Conservation (phyloP, 2,113 vertebrate genomes). For the Acanthisitta chloris region DNA sequence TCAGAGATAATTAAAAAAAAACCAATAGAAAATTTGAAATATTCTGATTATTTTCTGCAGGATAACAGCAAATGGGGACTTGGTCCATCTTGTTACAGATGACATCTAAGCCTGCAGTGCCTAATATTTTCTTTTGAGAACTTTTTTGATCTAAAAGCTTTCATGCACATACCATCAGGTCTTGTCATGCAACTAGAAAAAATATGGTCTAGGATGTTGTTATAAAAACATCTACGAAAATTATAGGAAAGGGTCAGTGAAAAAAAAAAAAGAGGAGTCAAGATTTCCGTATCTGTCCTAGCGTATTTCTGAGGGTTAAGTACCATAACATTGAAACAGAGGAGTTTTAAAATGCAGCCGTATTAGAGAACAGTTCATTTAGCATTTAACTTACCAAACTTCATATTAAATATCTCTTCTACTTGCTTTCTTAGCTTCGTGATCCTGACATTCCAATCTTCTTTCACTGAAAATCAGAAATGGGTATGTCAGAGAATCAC, state of each 20-base stretch:
- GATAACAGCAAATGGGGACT: neutral
- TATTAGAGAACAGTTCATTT: neutral
- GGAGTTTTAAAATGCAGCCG: neutral
- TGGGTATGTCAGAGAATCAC: neutral
- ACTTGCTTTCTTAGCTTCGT: slow-evolving; percentile 80
- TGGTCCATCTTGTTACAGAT: neutral
- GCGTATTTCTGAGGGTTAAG: neutral
- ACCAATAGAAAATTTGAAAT: neutral
- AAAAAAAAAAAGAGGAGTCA: neutral
- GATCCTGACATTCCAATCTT: slow-evolving; percentile 81
- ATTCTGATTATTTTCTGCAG: neutral
- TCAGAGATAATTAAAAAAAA: neutral
- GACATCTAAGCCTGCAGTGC: neutral
- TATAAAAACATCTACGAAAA: neutral
- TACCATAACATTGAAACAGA: neutral
- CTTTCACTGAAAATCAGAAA: slow-evolving; percentile 70
- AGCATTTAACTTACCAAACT: slow-evolving; percentile 73
- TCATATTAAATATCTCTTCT: slow-evolving; percentile 80
- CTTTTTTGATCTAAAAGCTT: neutral
- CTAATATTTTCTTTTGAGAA: neutral
- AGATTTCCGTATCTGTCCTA: neutral
- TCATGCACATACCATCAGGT: neutral
- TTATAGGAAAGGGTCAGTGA: neutral
- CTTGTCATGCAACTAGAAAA: neutral
- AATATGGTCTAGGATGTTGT: neutral